phyloP scores from a whole-genome alignment of 1,140 invertebrate species.

The Zaprionus inermis region DNA sequence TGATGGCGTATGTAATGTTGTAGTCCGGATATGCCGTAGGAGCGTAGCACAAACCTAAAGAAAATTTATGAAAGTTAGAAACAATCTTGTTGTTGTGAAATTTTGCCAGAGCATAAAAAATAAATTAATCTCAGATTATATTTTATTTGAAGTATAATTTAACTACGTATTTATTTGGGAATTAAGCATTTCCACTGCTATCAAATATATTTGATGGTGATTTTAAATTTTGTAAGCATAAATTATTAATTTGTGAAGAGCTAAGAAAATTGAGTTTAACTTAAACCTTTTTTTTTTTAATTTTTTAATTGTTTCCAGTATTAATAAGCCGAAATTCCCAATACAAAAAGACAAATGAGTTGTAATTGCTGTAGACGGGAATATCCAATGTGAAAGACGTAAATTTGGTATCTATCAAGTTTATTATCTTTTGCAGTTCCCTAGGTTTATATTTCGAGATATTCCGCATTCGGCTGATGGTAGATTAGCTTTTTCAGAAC shows the following conservation, averaged over 20 bases:
- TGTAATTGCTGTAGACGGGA: not conserved
- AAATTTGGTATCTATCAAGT: not conserved
- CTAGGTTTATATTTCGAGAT: not conserved
- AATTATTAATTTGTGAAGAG: not conserved
- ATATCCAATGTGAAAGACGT: not conserved
- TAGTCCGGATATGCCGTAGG: conserved; percentile 96
- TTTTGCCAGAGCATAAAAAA: not conserved
- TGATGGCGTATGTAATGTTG: conserved; percentile 97
- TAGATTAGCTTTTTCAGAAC: not conserved
- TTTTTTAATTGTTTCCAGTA: not conserved
- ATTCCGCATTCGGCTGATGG: not conserved
- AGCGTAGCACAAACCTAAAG: conserved; percentile 94
- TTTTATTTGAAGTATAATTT: not conserved
- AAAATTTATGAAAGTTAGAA: conserved; percentile 10
- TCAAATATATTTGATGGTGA: too few species aligned
- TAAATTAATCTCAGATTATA: not conserved
- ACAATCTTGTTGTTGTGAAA: not conserved
- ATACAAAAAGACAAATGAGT: not conserved
- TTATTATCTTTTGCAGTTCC: too few species aligned
- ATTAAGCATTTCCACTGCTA: too few species aligned
- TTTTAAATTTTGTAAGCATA: too few species aligned
- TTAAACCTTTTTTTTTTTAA: not conserved
- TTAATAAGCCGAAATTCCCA: not conserved
- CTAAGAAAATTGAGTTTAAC: not conserved
- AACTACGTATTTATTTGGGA: not conserved